Percentiles rank a stretch among this genome's conserved stretches.
These are phyloP conservation scores for Mugil cephalus DNA, from an alignment of 2,113 vertebrate genomes.

Conservation along the genomic window DNA sequence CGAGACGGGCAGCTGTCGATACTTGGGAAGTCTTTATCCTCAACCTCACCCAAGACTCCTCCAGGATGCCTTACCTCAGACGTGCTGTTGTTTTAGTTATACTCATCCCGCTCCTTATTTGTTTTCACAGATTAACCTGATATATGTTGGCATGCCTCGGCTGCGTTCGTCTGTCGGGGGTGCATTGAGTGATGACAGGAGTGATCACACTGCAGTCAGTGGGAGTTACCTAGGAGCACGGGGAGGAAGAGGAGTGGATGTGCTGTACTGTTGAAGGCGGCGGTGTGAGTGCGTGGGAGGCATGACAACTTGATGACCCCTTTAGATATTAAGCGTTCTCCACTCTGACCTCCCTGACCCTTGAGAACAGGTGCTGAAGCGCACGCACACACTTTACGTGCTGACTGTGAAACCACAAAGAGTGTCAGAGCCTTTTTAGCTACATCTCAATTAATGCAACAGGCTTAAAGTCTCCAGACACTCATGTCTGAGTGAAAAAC, in stretches of 20 bases:
- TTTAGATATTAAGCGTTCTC: conserved; percentile 8
- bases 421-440: conserved; percentile 3
- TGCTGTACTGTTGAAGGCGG: conserved; percentile 18
- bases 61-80: conserved; percentile 10
- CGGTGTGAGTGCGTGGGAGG: conserved; percentile 1
- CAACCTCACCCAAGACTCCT: conserved; percentile 22
- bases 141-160: conserved; percentile 29
- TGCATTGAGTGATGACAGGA: conserved; percentile 21
- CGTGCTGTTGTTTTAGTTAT: conserved; percentile 15
- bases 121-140: conserved; percentile 34
- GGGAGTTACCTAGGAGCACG: conserved; percentile 29
- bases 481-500: conserved; percentile 6
- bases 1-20: neutral
- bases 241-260: conserved; percentile 17
- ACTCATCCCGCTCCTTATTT: conserved; percentile 35
- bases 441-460: neutral
- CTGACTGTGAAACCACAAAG: neutral
- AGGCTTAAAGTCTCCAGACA: neutral
- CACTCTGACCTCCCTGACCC: conserved; percentile 14
- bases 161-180: conserved; percentile 41
- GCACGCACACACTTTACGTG: neutral
- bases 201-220: conserved; percentile 28
- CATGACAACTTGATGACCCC: neutral
- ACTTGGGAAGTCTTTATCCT: neutral
- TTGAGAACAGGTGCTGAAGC: conserved; percentile 25